A percentile compares a stretch with the other conserved stretches of the same genome.
phyloP scores from a whole-genome alignment of 2,888 invertebrate species.

The Cotesia congregata region DNA sequence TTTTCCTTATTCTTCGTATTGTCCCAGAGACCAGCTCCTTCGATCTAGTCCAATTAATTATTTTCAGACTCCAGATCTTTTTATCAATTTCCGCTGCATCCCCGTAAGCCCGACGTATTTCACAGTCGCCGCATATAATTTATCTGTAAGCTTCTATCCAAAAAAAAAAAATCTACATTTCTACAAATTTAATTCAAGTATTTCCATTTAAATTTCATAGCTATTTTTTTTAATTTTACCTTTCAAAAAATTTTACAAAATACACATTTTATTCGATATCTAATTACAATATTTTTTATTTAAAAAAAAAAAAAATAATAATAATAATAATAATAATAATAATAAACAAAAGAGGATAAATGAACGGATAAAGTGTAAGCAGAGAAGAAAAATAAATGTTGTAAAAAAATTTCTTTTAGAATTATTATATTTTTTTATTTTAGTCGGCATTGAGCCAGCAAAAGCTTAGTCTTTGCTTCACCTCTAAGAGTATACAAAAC shows the following conservation, averaged over 20 bases:
- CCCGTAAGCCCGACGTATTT: not conserved
- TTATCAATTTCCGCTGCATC: conserved; percentile 15
- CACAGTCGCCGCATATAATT: not conserved
- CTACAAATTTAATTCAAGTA: no score
- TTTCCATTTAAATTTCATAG: no score
- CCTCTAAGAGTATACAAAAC: conserved; percentile 35
- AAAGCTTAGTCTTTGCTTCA: conserved; percentile 42
- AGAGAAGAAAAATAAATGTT: conserved; percentile 22
- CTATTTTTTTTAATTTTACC: no score
- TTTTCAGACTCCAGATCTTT: not conserved
- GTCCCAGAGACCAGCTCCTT: not conserved
- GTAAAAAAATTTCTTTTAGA: conserved; percentile 5
- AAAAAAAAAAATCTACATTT: not conserved
- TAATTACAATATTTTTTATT: no score
- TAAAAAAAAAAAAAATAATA: not conserved
- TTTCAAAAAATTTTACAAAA: no score
- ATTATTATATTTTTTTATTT: conserved; percentile 32
- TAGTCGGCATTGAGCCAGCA: conserved; percentile 49
- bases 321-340: no score
- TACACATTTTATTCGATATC: no score
- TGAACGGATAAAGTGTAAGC: not conserved
- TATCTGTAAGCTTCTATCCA: not conserved
- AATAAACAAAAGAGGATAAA: not conserved
- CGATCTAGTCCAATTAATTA: not conserved
- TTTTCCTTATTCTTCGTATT: not conserved